phyloP scores from a whole-genome alignment of 2,888 invertebrate species.

The Conops quadrifasciatus region DNA sequence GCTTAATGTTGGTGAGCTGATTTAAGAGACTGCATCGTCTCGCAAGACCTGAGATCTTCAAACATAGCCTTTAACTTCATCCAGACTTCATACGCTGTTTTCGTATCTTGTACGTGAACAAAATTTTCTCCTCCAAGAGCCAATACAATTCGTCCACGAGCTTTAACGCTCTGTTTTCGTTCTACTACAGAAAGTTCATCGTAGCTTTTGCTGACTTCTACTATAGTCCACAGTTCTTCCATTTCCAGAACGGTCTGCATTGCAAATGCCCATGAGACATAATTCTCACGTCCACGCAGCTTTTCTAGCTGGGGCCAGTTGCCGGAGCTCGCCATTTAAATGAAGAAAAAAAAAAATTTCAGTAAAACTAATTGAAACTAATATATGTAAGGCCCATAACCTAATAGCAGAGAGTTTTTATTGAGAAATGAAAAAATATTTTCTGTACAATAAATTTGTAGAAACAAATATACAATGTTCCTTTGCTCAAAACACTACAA shows the following conservation, averaged over 20 bases:
- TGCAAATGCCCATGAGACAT: constrained; percentile 5
- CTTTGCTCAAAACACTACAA: no score
- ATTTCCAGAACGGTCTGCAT: constrained; percentile 2
- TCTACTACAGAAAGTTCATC: not conserved
- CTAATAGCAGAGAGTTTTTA: no score
- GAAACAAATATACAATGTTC: no score
- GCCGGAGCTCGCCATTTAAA: constrained; percentile 7
- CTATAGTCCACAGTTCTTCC: not conserved
- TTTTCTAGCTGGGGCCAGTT: constrained; percentile 8
- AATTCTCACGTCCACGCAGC: not conserved
- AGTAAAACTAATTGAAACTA: no score
- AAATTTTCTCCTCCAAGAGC: constrained; percentile 11
- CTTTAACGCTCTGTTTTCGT: not conserved
- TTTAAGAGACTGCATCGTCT: no score
- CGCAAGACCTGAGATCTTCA: no score
- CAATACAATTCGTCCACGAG: not conserved
- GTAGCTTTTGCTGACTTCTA: not conserved
- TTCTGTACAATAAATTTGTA: no score
- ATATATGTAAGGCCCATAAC: no score
- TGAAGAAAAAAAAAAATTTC: no score
- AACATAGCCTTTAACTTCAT: not conserved
- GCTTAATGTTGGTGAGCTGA: no score
- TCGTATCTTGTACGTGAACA: constrained; percentile 10
- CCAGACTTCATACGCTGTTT: constrained; percentile 14
- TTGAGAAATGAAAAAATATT: no score